These are phyloP conservation scores for Anolis carolinensis DNA, from an alignment of 2,113 vertebrate species.

Conservation along the genomic window DNA sequence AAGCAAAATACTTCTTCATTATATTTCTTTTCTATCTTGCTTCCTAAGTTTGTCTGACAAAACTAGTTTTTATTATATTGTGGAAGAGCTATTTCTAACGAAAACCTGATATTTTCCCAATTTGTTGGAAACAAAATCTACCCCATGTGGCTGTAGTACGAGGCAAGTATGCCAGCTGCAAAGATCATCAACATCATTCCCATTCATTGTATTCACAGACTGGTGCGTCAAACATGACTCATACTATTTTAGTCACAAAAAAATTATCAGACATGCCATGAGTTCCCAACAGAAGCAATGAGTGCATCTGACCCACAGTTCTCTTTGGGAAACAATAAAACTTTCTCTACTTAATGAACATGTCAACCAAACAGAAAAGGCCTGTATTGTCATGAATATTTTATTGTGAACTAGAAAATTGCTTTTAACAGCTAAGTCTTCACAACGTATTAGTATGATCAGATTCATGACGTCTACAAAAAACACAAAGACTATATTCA, in stretches of 20 bases:
- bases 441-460: conserved; percentile 68
- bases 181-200: conserved; percentile 43
- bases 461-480: conserved; percentile 73
- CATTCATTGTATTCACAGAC: conserved; percentile 45
- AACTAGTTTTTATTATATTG: background rate
- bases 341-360: conserved; percentile 61
- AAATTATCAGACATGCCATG: conserved; percentile 56
- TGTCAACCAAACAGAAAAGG: conserved; percentile 64
- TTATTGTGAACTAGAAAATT: conserved; percentile 56
- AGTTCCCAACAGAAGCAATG: conserved; percentile 56
- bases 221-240: conserved; percentile 66
- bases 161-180: conserved; percentile 30
- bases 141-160: accelerated
- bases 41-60: background rate
- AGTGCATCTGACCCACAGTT: conserved; percentile 68
- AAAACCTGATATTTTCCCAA: background rate
- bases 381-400: conserved; percentile 65
- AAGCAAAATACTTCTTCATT: too few relatives aligned
- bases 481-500: conserved; percentile 85
- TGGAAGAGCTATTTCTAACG: accelerated
- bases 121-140: background rate
- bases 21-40: background rate
- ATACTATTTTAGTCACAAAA: conserved; percentile 62
- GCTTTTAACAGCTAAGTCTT: conserved; percentile 65
- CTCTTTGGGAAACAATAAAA: conserved; percentile 65